These are phyloP conservation scores for Calycopis cecrops DNA, from an alignment of 1,140 invertebrate species.

Conservation along the genomic window DNA sequence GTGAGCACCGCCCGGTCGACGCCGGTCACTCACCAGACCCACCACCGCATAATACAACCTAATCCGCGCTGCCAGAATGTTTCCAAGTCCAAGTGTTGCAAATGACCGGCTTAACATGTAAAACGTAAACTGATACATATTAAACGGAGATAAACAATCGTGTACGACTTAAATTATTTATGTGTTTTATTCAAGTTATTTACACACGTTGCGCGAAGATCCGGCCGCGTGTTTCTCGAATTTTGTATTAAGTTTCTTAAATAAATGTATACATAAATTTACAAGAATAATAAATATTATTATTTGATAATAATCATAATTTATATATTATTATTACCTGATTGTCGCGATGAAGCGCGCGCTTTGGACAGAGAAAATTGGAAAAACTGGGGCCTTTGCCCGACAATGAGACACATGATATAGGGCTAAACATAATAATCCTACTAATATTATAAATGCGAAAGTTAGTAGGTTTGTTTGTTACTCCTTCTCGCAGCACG, in stretches of 20 bases:
- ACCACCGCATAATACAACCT: not conserved
- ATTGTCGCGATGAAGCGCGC: no score
- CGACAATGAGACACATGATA: no score
- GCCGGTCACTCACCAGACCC: constrained; percentile 49
- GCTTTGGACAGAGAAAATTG: no score
- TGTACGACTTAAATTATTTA: constrained; percentile 6
- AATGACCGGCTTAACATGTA: constrained; percentile 26
- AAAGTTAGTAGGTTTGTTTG: no score
- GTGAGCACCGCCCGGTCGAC: constrained; percentile 33
- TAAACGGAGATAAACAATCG: not conserved
- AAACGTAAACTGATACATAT: constrained; percentile 22
- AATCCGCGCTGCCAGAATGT: constrained; percentile 21
- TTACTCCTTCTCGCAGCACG: no score
- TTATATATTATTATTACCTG: no score
- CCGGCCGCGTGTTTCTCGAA: not conserved
- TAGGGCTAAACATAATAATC: no score
- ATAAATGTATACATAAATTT: no score
- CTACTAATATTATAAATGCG: no score
- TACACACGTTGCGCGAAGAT: not conserved
- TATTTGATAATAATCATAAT: no score
- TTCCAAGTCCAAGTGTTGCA: constrained; percentile 30
- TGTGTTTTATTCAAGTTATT: not conserved
- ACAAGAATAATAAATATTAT: no score
- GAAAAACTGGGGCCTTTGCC: no score
- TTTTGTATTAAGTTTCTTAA: not conserved